Evolutionary conservation across 2,888 invertebrate species (phyloP).

Genomic region (Pseudococcus longispinus): DNA sequence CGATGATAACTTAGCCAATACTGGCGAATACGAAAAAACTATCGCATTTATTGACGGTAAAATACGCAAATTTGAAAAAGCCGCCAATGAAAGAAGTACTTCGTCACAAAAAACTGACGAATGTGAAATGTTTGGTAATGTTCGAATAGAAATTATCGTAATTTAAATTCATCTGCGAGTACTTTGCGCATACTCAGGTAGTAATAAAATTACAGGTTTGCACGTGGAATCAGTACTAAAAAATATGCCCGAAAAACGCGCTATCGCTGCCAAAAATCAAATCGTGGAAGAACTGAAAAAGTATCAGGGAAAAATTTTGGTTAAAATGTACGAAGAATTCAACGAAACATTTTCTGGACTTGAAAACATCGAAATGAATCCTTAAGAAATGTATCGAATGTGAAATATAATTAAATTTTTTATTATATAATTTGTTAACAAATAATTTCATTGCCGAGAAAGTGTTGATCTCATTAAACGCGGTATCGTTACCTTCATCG

Average conservation of each 20-base stretch:
- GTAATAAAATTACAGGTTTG: neutral
- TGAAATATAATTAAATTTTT: no score
- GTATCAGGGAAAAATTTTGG: neutral
- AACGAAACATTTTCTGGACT: neutral
- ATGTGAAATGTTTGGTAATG: neutral
- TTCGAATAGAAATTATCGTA: neutral
- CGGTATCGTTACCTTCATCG: no score
- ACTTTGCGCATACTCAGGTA: neutral
- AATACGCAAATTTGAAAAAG: neutral
- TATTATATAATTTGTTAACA: no score
- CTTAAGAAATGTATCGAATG: neutral
- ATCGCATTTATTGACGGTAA: neutral
- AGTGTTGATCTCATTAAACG: no score
- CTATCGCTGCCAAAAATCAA: neutral
- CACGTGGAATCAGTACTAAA: neutral
- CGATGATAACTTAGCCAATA: neutral
- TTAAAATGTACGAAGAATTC: neutral
- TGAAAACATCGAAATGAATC: neutral
- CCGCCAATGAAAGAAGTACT: neutral
- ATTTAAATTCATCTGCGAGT: neutral
- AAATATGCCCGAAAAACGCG: neutral
- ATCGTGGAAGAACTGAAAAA: neutral
- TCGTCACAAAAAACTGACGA: neutral
- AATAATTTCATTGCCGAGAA: no score
- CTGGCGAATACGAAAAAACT: neutral